Conservation (phyloP, 2,888 invertebrate species). For the Mesoligia furuncula region DNA sequence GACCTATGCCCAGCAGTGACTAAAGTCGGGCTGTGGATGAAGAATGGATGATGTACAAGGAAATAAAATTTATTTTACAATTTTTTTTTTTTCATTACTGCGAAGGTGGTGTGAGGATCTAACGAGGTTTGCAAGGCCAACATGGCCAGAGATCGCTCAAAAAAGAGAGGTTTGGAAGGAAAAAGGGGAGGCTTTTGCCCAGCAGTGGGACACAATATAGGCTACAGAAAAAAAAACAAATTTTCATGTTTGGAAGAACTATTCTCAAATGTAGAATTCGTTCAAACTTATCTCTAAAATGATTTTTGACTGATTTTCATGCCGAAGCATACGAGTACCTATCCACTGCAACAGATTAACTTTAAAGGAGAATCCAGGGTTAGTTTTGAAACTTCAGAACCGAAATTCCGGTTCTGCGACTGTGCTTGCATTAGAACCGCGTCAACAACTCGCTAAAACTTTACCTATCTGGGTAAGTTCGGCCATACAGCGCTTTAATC, state of each 20-base stretch:
- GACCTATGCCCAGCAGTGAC: background rate
- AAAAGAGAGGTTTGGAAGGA: too few relatives aligned
- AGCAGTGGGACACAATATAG: too few relatives aligned
- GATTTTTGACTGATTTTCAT: background rate
- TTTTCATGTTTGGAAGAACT: background rate
- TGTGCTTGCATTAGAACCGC: constrained; percentile 41
- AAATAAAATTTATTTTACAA: background rate
- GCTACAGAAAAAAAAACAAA: too few relatives aligned
- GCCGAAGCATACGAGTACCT: background rate
- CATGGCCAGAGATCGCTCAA: too few relatives aligned
- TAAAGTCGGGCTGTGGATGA: background rate
- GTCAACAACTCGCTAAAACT: constrained; percentile 59
- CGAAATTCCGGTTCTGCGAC: constrained; percentile 12
- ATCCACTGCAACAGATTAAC: background rate
- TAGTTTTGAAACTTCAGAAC: constrained; percentile 9
- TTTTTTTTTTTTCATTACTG: too few relatives aligned
- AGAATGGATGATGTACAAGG: background rate
- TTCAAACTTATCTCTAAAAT: too few relatives aligned
- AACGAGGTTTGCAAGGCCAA: too few relatives aligned
- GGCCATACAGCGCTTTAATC: constrained; percentile 51
- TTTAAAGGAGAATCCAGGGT: background rate
- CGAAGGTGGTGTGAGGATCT: too few relatives aligned
- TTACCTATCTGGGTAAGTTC: constrained; percentile 47
- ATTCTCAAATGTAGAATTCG: background rate
- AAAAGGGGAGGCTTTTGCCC: too few relatives aligned